Percentiles rank a stretch among this genome's conserved stretches.
These are phyloP conservation scores for Brachynemurus nebulosus DNA, from an alignment of 2,888 invertebrate species.

Conservation along the genomic window DNA sequence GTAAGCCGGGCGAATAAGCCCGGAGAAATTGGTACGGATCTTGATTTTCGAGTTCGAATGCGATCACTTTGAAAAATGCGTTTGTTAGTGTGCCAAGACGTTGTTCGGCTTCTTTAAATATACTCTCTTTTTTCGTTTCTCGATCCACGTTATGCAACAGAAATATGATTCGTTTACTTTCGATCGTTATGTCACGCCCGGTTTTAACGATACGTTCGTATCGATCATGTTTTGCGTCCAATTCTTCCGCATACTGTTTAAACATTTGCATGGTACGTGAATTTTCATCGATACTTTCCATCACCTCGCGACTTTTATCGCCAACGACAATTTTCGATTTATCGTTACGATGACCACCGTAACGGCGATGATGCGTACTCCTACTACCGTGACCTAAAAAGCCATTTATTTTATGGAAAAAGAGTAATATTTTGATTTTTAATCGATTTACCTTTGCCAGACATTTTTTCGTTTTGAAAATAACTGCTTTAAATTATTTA, in stretches of 20 bases:
- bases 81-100: slow-evolving; percentile 48
- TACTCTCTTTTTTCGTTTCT: slow-evolving; percentile 38
- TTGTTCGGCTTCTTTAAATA: slow-evolving; percentile 48
- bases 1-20: slow-evolving; percentile 51
- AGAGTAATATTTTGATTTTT: too few relatives aligned
- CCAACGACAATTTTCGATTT: slow-evolving; percentile 25
- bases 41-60: slow-evolving; percentile 53
- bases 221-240: slow-evolving; percentile 70
- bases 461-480: too few relatives aligned
- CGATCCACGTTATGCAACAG: slow-evolving; percentile 57
- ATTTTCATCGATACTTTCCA: slow-evolving; percentile 33
- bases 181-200: slow-evolving; percentile 73
- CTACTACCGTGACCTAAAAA: slow-evolving; percentile 1
- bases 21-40: slow-evolving; percentile 55
- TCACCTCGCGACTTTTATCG: slow-evolving; percentile 31
- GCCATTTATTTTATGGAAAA: too few relatives aligned
- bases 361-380: background rate
- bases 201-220: slow-evolving; percentile 71
- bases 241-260: slow-evolving; percentile 43
- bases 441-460: too few relatives aligned
- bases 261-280: slow-evolving; percentile 47
- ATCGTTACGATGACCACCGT: slow-evolving; percentile 9
- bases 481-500: too few relatives aligned
- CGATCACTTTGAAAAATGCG: slow-evolving; percentile 50
- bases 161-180: slow-evolving; percentile 82